A percentile compares a stretch with the other conserved stretches of the same genome.
Conservation (phyloP, 2,797 vertebrate species). For the Melanogrammus aeglefinus region DNA sequence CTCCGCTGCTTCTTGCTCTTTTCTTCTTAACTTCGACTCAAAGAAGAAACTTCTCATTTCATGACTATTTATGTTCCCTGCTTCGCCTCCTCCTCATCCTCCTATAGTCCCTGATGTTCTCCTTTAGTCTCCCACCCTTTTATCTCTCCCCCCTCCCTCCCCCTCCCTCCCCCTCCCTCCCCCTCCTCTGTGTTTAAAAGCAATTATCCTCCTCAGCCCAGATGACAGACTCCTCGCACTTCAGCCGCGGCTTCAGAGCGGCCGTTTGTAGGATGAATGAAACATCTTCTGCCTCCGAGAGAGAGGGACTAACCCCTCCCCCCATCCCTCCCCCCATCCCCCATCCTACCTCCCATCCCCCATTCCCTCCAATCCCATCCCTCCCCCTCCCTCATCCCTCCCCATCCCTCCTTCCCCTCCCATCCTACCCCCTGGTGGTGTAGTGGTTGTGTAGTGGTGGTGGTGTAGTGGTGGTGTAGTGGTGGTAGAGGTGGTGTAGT, state of each 20-base stretch:
- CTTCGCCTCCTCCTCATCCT: constrained; percentile 73
- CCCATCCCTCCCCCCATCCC: neutral
- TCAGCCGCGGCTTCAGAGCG: constrained; percentile 64
- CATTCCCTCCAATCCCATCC: constrained; percentile 20
- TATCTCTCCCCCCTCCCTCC: constrained; percentile 73
- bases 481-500: too few species aligned
- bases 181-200: constrained; percentile 73
- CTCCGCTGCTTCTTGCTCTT: constrained; percentile 66
- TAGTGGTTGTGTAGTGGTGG: too few species aligned
- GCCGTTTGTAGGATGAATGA: constrained; percentile 70
- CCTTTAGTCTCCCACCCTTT: constrained; percentile 72
- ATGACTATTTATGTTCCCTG: constrained; percentile 93
- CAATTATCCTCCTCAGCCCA: constrained; percentile 77
- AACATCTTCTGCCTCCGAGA: constrained; percentile 61
- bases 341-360: constrained; percentile 31
- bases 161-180: constrained; percentile 57
- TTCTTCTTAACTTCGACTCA: constrained; percentile 92
- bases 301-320: constrained; percentile 59
- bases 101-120: constrained; percentile 66
- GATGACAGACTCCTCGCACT: constrained; percentile 69
- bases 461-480: neutral
- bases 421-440: too few species aligned
- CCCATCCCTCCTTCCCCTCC: too few species aligned
- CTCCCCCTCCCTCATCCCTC: neutral
- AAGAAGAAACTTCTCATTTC: constrained; percentile 98